These are phyloP conservation scores for Aphelinus atriplicis DNA, from an alignment of 1,140 invertebrate species.

Conservation along the genomic window DNA sequence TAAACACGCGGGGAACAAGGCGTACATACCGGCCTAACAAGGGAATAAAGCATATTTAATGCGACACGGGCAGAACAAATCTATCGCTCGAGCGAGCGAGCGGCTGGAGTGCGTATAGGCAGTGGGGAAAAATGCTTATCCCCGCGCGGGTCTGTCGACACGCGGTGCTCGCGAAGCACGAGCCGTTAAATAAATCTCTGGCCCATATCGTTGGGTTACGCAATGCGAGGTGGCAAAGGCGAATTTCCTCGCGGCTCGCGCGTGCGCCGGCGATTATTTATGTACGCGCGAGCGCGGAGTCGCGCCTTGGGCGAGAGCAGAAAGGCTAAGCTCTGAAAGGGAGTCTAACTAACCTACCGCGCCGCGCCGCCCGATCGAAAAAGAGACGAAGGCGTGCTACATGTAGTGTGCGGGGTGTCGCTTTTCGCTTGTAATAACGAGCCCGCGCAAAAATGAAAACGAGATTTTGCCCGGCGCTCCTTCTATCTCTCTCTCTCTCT, in stretches of 20 bases:
- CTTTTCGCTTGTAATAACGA: slow-evolving; percentile 39
- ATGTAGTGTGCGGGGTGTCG: not conserved
- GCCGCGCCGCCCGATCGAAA: slow-evolving; percentile 36
- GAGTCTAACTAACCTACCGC: slow-evolving; percentile 56
- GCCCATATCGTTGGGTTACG: slow-evolving; percentile 5
- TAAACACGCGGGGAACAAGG: not conserved
- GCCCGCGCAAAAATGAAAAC: slow-evolving; percentile 11
- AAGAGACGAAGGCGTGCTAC: slow-evolving; percentile 40
- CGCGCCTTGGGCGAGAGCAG: not conserved
- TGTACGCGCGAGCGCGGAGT: slow-evolving; percentile 34
- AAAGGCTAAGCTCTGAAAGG: slow-evolving; percentile 42
- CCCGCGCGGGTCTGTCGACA: slow-evolving; percentile 20
- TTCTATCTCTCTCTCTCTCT: not conserved
- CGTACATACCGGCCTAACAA: not conserved
- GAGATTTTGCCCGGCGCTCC: slow-evolving; percentile 7
- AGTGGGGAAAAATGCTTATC: slow-evolving; percentile 29
- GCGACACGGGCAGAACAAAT: slow-evolving; percentile 20
- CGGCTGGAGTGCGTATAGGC: no score
- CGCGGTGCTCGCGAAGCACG: not conserved
- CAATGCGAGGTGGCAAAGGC: slow-evolving; percentile 5
- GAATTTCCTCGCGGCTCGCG: not conserved
- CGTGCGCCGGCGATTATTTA: slow-evolving; percentile 50
- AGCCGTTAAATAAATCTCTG: slow-evolving; percentile 30
- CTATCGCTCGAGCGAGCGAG: not conserved
- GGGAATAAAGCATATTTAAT: slow-evolving; percentile 29